These are phyloP conservation scores for Tinea trinotella DNA, from an alignment of 2,888 invertebrate genomes.

Conservation along the genomic window DNA sequence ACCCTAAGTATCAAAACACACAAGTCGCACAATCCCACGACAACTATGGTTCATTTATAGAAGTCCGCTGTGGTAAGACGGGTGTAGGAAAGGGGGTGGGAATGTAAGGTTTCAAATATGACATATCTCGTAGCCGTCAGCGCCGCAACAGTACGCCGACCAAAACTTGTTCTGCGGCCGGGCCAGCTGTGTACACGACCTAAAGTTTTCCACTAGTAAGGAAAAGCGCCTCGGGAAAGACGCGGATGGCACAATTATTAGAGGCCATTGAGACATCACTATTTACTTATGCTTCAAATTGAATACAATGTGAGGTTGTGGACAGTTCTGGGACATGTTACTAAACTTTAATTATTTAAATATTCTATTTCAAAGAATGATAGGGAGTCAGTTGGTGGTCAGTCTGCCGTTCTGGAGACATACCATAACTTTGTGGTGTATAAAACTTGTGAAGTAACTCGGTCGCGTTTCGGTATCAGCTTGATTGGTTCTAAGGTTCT, in stretches of 20 bases:
- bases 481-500: too few relatives aligned
- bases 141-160: conserved; percentile 48
- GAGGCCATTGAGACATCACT: conserved; percentile 60
- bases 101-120: conserved; percentile 50
- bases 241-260: conserved; percentile 51
- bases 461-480: too few relatives aligned
- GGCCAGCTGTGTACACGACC: conserved; percentile 49
- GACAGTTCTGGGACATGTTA: not conserved
- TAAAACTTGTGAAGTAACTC: too few relatives aligned
- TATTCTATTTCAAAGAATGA: too few relatives aligned
- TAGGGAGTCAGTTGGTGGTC: too few relatives aligned
- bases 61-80: conserved; percentile 18
- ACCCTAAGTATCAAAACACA: conserved; percentile 30
- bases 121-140: conserved; percentile 65
- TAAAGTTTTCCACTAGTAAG: conserved; percentile 47
- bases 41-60: conserved; percentile 22
- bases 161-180: conserved; percentile 65
- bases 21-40: conserved; percentile 26
- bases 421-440: too few relatives aligned
- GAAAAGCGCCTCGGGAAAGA: conserved; percentile 48
- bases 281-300: conserved; percentile 48
- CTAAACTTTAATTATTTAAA: not conserved
- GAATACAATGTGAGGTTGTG: not conserved
- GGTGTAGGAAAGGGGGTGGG: conserved; percentile 24
- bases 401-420: too few relatives aligned